Base-by-base conservation (phyloP, 2,797 vertebrate genomes). In the Semaprochilodus insignis region DNA sequence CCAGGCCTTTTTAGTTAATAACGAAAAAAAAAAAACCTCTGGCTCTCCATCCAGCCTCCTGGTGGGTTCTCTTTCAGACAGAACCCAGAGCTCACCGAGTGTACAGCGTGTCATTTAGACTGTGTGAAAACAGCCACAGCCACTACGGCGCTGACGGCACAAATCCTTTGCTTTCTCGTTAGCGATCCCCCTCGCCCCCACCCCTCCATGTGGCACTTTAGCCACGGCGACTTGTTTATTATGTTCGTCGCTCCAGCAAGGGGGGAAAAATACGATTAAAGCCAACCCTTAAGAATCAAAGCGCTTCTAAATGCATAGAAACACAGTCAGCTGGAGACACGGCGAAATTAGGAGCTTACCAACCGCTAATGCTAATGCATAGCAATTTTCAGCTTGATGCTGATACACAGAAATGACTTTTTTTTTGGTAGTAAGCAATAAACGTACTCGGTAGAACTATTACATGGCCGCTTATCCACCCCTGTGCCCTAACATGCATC, bases 221-320 rank as follows among this genome's bases (percentile, higher is more conserved):
- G 95, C 96, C 95, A 94, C 95, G 94, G 96, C 94, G 92, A 95
- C 94, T 98, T 98, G 97, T 98, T 99, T 99, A 98, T 99, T 98
- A 98, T 97, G 97, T 97, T 96, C 95, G 86, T 91, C 96, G 96
- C 97, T 94, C 94, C 95, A 21, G 44, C 31, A 59, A 23, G n/a
- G 7, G 40, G 48, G 51, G n/a, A 96, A 96, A 95, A 96, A 97
- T 97, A 96, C 96, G 97, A 99, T 99, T 99, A 98, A 97, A 97
- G 95, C 93, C 95, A 96, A 96, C 97, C 96, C 95, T 97, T 97
- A 97, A 96, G 96, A 98, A 97, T 97, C 96, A 97, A 97, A 97
- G 97, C 94, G 96, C 76, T 98, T 99, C 97, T 97, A 98, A 98
- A 99, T 99, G 97, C 97, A 99, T 99, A 96, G 95, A 97, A 99